These are phyloP conservation scores for Graptemys geographica DNA, from an alignment of 2,797 vertebrate species.

Conservation along the genomic window DNA sequence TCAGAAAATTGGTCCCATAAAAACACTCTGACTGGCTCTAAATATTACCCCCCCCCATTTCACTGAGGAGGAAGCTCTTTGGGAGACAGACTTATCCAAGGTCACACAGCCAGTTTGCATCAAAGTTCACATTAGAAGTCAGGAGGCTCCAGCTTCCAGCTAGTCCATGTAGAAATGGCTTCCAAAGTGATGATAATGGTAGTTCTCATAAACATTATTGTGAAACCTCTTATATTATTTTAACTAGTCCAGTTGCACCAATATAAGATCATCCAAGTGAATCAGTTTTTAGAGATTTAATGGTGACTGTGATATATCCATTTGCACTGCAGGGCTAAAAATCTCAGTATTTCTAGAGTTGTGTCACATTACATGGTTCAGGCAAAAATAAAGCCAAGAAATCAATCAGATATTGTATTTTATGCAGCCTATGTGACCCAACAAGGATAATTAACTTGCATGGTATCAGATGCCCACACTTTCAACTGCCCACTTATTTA, in stretches of 20 bases:
- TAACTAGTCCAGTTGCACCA: neutral
- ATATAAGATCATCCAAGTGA: neutral
- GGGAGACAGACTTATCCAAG: neutral
- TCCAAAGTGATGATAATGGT: neutral
- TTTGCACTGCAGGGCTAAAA: constrained; percentile 36
- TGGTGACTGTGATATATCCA: neutral
- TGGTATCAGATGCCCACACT: constrained; percentile 56
- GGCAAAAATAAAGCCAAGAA: neutral
- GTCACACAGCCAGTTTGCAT: neutral
- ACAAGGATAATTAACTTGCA: constrained; percentile 61
- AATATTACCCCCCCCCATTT: neutral
- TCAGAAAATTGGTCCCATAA: neutral
- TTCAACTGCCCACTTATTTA: constrained; percentile 53
- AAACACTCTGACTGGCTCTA: neutral
- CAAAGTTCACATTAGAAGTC: no score
- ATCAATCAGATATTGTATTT: constrained; percentile 36
- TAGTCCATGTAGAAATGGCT: neutral
- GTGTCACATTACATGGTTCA: neutral
- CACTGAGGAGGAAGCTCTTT: neutral
- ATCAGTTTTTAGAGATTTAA: neutral
- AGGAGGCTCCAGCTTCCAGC: neutral
- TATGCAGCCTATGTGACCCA: constrained; percentile 51
- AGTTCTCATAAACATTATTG: neutral
- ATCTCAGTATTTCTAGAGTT: constrained; percentile 27
- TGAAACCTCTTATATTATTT: neutral